A percentile compares a stretch with the other conserved stretches of the same genome.
Conservation (phyloP, 2,113 vertebrate species). For the Saccopteryx leptura region DNA sequence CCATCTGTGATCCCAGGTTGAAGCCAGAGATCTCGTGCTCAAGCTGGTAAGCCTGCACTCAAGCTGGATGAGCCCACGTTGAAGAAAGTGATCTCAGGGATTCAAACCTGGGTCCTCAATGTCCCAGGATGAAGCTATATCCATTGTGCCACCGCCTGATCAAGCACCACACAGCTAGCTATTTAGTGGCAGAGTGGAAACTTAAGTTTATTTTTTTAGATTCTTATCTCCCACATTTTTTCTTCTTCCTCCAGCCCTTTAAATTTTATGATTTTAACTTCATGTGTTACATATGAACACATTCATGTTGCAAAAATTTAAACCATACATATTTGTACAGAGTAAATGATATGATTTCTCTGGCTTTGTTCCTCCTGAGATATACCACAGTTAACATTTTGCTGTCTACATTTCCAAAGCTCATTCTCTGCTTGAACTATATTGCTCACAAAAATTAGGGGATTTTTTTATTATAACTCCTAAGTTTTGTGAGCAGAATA, state of each 20-base stretch:
- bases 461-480: no score
- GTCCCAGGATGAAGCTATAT: no score
- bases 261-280: slow-evolving; percentile 34
- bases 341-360: background rate
- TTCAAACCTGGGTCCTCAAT: no score
- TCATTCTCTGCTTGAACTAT: background rate
- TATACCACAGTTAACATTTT: background rate
- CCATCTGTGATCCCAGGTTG: no score
- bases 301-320: slow-evolving; percentile 28
- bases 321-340: background rate
- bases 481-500: no score
- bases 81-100: no score
- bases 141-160: no score
- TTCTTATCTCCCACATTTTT: background rate
- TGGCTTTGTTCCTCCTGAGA: background rate
- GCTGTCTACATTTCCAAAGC: background rate
- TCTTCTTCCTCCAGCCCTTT: background rate
- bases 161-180: background rate
- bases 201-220: background rate
- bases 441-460: no score
- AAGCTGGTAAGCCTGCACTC: no score
- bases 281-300: background rate
- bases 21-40: no score
- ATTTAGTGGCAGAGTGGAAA: background rate
- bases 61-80: no score